Conservation (phyloP, 2,113 vertebrate species). For the Catharus minimus region DNA sequence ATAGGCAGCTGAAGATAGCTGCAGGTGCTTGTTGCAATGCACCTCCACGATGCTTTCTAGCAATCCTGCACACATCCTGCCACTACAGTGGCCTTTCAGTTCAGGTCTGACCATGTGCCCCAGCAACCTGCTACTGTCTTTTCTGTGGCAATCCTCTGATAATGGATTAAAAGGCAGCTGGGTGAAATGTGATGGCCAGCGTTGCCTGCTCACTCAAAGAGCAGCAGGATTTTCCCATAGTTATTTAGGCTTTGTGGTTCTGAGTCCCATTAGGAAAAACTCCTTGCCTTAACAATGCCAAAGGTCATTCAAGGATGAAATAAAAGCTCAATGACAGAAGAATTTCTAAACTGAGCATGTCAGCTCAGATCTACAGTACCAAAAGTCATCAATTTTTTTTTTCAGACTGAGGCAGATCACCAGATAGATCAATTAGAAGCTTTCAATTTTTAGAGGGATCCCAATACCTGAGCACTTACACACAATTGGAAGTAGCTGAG, state of each 20-base stretch:
- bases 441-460: background rate
- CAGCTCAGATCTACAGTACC: background rate
- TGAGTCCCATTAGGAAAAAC: background rate
- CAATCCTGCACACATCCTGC: background rate
- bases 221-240: background rate
- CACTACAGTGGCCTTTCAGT: background rate
- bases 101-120: background rate
- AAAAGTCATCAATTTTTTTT: background rate
- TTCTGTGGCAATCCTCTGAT: background rate
- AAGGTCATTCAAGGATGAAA: background rate
- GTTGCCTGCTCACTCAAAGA: background rate
- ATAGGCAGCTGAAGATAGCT: background rate
- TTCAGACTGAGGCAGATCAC: background rate
- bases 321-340: background rate
- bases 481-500: background rate
- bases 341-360: background rate
- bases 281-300: background rate
- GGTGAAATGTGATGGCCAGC: background rate
- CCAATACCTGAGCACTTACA: background rate
- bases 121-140: background rate
- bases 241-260: background rate
- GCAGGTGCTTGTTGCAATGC: background rate
- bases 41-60: rapidly evolving
- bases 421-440: background rate
- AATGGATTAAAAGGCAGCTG: background rate